These are phyloP conservation scores for Turritopsis dohrnii DNA, from an alignment of 30 jellyfish, hydroid and myxozoan species.

Conservation along the genomic window DNA sequence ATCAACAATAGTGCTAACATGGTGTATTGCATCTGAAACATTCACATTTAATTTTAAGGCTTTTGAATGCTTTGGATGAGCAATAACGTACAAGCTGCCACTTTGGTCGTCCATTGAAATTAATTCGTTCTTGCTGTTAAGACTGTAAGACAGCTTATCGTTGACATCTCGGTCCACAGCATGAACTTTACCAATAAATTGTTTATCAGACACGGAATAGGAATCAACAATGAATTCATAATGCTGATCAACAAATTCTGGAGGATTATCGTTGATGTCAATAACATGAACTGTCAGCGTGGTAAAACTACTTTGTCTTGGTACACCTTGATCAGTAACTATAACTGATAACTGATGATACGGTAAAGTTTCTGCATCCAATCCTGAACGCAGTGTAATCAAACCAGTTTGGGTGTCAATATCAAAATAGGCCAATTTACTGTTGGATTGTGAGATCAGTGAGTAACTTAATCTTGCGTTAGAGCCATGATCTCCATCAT, in stretches of 20 bases:
- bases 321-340: constrained; percentile 75
- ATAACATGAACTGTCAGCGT: constrained; percentile 36
- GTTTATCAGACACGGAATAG: constrained; percentile 37
- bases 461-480: constrained; percentile 66
- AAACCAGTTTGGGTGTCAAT: constrained; percentile 52
- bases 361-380: constrained; percentile 64
- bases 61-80: constrained; percentile 42
- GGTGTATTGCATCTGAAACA: constrained; percentile 63
- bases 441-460: constrained; percentile 22
- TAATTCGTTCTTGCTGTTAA: constrained; percentile 37
- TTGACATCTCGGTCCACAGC: constrained; percentile 65
- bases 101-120: constrained; percentile 6
- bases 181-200: constrained; percentile 78
- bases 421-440: constrained; percentile 29
- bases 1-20: not conserved
- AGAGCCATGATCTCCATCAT: constrained; percentile 56
- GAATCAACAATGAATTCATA: constrained; percentile 55
- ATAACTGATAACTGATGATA: constrained; percentile 35
- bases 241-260: constrained; percentile 38
- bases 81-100: constrained; percentile 9
- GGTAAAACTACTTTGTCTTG: constrained; percentile 58
- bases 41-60: constrained; percentile 35
- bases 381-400: constrained; percentile 31
- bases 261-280: constrained; percentile 87
- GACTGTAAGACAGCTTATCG: constrained; percentile 39